These are phyloP conservation scores for Maniola jurtina DNA, from an alignment of 1,140 invertebrate genomes.

Conservation along the genomic window DNA sequence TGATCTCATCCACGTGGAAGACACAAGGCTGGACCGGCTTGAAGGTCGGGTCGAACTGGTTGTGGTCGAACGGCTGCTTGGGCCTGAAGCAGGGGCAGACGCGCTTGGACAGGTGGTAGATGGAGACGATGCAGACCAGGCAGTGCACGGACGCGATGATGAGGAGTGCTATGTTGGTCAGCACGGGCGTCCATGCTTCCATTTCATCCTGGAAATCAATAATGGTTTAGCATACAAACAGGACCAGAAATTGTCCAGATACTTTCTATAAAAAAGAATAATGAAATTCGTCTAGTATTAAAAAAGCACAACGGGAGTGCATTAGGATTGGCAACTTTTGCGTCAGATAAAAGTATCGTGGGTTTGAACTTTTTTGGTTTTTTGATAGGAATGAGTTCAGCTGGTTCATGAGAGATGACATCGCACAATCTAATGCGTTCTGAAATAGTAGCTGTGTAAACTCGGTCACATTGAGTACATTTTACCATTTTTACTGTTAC, in stretches of 20 bases:
- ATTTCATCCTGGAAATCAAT: constrained; percentile 56
- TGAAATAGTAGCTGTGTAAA: too few species aligned
- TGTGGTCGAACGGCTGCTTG: constrained; percentile 73
- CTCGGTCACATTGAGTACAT: too few species aligned
- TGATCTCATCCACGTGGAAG: constrained; percentile 58
- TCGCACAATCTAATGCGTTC: too few species aligned
- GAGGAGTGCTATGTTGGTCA: constrained; percentile 80
- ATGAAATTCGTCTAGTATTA: too few species aligned
- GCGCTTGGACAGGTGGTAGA: constrained; percentile 77
- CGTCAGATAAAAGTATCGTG: too few species aligned
- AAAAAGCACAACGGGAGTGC: too few species aligned
- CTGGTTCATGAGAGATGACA: too few species aligned
- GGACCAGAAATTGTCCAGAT: too few species aligned
- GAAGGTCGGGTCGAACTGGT: constrained; percentile 70
- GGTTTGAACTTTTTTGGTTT: too few species aligned
- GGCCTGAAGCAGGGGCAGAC: constrained; percentile 79
- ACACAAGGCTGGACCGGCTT: constrained; percentile 59
- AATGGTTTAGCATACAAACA: too few species aligned
- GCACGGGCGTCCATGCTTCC: constrained; percentile 77
- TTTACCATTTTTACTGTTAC: neutral
- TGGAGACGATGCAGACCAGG: constrained; percentile 75
- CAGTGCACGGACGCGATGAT: constrained; percentile 78
- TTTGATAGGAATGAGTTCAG: neutral
- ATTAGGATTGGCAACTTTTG: too few species aligned
- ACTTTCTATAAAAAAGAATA: too few species aligned